Evolutionary conservation across 2,113 vertebrate genomes (phyloP).

Genomic region (Climacteris rufus): DNA sequence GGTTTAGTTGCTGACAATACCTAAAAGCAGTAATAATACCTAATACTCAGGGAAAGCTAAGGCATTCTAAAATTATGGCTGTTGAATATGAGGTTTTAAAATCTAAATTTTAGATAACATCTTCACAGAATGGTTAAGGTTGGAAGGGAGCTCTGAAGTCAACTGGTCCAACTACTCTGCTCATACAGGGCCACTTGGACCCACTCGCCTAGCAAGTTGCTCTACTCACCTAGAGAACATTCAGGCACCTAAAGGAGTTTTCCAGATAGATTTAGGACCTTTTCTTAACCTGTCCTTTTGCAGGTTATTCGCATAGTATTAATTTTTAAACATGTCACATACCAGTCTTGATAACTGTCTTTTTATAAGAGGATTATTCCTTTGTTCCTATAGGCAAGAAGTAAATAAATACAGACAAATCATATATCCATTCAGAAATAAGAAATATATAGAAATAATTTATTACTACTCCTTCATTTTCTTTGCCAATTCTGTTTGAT

Average conservation of each 20-base stretch:
- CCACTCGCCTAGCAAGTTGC: not conserved
- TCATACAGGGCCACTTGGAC: not conserved
- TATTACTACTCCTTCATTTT: not conserved
- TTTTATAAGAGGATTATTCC: not conserved
- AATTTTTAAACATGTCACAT: not conserved
- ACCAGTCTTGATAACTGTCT: not conserved
- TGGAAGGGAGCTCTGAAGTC: not conserved
- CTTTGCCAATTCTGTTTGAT: not conserved
- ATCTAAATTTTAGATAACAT: not conserved
- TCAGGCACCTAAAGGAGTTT: not conserved
- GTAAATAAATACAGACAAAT: not conserved
- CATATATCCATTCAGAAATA: not conserved
- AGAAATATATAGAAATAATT: not conserved
- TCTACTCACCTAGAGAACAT: not conserved
- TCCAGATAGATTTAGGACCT: not conserved
- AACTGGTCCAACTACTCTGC: not conserved
- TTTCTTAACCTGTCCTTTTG: not conserved
- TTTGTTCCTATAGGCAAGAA: not conserved
- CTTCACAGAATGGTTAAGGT: not conserved
- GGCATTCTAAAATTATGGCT: not conserved
- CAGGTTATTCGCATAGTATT: not conserved
- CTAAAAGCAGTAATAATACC: not conserved
- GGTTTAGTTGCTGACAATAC: not conserved
- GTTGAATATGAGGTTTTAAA: not conserved
- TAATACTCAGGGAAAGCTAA: not conserved